These are phyloP conservation scores for Atta texana DNA, from an alignment of 1,140 invertebrate genomes.

Conservation along the genomic window DNA sequence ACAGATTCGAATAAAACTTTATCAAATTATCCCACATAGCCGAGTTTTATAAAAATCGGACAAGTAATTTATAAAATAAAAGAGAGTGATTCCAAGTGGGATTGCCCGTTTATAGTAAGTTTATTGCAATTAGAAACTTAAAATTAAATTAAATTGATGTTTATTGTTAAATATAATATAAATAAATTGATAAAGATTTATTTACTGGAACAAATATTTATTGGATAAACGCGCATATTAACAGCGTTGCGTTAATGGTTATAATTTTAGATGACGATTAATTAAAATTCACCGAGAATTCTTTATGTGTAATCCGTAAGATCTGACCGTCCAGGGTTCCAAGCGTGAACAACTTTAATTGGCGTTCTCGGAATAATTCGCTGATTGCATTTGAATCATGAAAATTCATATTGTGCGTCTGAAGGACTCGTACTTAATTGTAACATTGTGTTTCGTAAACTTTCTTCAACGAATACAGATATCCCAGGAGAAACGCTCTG, in stretches of 20 bases:
- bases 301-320: constrained; percentile 60
- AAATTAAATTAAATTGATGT: constrained; percentile 14
- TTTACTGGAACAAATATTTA: neutral
- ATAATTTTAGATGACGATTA: constrained; percentile 54
- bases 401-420: constrained; percentile 66
- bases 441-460: constrained; percentile 21
- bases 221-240: neutral
- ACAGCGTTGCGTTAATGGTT: constrained; percentile 28
- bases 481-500: constrained; percentile 19
- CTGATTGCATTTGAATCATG: constrained; percentile 65
- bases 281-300: constrained; percentile 69
- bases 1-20: too few species aligned
- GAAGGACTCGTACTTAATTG: constrained; percentile 34
- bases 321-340: constrained; percentile 55
- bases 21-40: too few species aligned
- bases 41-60: too few species aligned
- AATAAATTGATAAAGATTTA: constrained; percentile 5
- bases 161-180: neutral
- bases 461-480: neutral
- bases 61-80: too few species aligned
- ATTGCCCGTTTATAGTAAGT: too few species aligned
- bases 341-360: constrained; percentile 73
- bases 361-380: constrained; percentile 65
- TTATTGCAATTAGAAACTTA: neutral
- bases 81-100: too few species aligned